phyloP scores from a whole-genome alignment of 2,888 invertebrate genomes.

The Lypha dubia region DNA sequence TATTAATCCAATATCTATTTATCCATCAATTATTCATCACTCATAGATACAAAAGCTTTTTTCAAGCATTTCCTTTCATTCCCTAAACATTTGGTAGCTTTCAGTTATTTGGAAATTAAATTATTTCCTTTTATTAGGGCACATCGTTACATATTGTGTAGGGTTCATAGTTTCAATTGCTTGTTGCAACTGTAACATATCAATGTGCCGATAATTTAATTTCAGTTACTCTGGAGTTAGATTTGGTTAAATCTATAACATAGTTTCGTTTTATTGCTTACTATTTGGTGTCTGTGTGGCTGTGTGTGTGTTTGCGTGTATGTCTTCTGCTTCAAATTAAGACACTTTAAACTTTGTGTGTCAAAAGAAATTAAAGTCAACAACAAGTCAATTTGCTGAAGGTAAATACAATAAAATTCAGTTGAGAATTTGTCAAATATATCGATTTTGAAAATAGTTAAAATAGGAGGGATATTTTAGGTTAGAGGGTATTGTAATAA shows the following conservation, averaged over 20 bases:
- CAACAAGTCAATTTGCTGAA: constrained; percentile 32
- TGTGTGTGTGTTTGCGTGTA: not conserved
- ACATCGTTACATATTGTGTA: not conserved
- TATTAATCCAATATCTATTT: not conserved
- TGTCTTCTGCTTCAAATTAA: not conserved
- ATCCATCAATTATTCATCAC: not conserved
- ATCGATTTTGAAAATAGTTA: constrained; percentile 16
- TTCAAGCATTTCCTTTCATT: not conserved
- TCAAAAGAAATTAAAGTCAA: constrained; percentile 40
- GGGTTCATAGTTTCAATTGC: not conserved
- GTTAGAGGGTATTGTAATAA: too few species aligned
- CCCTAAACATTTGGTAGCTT: not conserved
- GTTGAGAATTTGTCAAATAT: not conserved
- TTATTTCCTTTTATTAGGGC: not conserved
- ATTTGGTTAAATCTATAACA: constrained; percentile 13
- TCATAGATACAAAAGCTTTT: not conserved
- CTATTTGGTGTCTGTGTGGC: not conserved
- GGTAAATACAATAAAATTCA: not conserved
- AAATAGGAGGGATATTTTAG: not conserved
- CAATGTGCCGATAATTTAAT: constrained; percentile 16
- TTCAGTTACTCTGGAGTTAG: constrained; percentile 5
- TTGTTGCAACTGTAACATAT: not conserved
- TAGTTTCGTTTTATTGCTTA: constrained; percentile 1
- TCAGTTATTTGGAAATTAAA: not conserved
- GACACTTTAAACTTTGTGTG: constrained; percentile 25